phyloP scores from a whole-genome alignment of 1,140 invertebrate species.

The Drosophila azteca region DNA sequence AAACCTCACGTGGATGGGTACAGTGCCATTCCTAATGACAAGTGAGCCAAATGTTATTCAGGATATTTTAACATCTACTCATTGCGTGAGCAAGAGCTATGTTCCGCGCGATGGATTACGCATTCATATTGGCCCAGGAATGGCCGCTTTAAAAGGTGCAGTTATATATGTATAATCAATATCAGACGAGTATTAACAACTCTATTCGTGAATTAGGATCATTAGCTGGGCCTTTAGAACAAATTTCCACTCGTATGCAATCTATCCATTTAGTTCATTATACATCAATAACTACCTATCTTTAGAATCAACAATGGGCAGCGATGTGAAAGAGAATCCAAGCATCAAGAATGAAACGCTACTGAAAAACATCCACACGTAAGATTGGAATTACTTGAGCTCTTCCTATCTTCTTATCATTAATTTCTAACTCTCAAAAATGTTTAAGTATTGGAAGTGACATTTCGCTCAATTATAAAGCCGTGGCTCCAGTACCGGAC shows the following conservation, averaged over 20 bases:
- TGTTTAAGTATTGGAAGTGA: neutral
- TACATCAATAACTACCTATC: neutral
- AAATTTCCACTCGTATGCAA: slow-evolving; percentile 49
- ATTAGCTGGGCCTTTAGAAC: slow-evolving; percentile 47
- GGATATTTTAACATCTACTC: slow-evolving; percentile 52
- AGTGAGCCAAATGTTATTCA: slow-evolving; percentile 47
- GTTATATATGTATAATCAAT: neutral
- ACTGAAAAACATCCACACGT: neutral
- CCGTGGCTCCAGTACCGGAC: neutral
- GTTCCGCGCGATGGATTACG: slow-evolving; percentile 4
- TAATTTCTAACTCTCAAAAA: too few species aligned
- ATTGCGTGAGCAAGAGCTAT: slow-evolving; percentile 40
- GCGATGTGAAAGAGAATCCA: slow-evolving; percentile 20
- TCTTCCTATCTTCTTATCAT: slow-evolving; percentile 16
- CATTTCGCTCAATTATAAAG: neutral
- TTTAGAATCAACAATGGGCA: slow-evolving; percentile 63
- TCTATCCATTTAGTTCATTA: neutral
- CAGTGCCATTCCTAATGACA: slow-evolving; percentile 38
- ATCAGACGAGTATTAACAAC: neutral
- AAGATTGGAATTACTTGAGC: slow-evolving; percentile 7
- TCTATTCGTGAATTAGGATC: slow-evolving; percentile 1
- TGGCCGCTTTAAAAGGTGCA: slow-evolving; percentile 47
- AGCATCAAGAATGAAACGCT: slow-evolving; percentile 8
- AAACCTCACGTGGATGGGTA: slow-evolving; percentile 51
- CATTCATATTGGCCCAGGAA: slow-evolving; percentile 34